Conservation (phyloP, 1,140 invertebrate genomes). For the Dryas iulia region DNA sequence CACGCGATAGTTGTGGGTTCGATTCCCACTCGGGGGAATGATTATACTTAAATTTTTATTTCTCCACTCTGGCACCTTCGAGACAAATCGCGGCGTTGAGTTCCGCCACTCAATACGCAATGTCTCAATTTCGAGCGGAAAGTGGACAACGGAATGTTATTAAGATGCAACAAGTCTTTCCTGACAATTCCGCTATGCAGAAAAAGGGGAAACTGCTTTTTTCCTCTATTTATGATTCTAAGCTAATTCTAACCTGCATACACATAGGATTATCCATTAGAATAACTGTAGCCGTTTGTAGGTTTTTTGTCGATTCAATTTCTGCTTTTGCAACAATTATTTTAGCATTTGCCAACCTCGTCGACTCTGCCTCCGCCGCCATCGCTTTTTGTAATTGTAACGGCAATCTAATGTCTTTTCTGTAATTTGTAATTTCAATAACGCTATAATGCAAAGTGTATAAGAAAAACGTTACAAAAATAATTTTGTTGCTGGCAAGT, state of each 20-base stretch:
- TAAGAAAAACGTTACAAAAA: not conserved
- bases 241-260: conserved; percentile 45
- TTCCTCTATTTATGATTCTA: not conserved
- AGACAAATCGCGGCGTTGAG: too few species aligned
- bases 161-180: too few species aligned
- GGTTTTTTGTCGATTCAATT: conserved; percentile 51
- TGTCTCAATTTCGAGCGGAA: too few species aligned
- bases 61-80: too few species aligned
- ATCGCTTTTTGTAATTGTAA: conserved; percentile 85
- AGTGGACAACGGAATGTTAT: too few species aligned
- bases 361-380: conserved; percentile 83
- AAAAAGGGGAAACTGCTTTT: too few species aligned
- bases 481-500: not conserved
- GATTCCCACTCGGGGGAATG: too few species aligned
- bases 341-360: conserved; percentile 56
- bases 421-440: conserved; percentile 23
- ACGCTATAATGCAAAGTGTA: not conserved
- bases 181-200: too few species aligned
- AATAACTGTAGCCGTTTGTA: conserved; percentile 46
- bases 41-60: too few species aligned
- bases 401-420: conserved; percentile 87
- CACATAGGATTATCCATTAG: conserved; percentile 53
- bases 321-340: conserved; percentile 60
- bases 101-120: too few species aligned
- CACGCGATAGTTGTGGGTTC: too few species aligned